phyloP scores from a whole-genome alignment of 2,888 invertebrate species.

The Ophioninae sp. region DNA sequence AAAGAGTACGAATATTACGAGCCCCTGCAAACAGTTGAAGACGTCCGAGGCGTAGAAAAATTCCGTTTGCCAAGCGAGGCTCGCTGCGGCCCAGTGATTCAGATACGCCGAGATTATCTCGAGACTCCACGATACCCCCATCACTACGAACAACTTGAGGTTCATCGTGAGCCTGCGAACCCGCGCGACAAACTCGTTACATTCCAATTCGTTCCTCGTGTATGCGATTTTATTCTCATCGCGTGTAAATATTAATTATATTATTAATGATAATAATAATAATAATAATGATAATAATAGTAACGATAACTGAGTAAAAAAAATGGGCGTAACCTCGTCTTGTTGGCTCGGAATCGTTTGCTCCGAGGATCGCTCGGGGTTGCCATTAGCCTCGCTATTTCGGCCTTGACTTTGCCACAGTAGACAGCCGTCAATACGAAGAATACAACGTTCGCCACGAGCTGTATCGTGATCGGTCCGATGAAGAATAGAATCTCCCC shows the following conservation, averaged over 20 bases:
- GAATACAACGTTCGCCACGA: slow-evolving; percentile 85
- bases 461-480: slow-evolving; percentile 85
- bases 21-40: slow-evolving; percentile 87
- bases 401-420: slow-evolving; percentile 88
- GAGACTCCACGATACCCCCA: slow-evolving; percentile 89
- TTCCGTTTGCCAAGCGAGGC: slow-evolving; percentile 67
- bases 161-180: slow-evolving; percentile 85
- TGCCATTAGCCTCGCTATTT: slow-evolving; percentile 87
- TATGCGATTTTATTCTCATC: not conserved
- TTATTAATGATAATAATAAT: not conserved
- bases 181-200: slow-evolving; percentile 63
- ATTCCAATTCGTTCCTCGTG: not conserved
- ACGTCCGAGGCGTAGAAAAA: slow-evolving; percentile 83
- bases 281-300: not conserved
- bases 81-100: slow-evolving; percentile 77
- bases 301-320: not conserved
- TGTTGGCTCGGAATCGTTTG: slow-evolving; percentile 85
- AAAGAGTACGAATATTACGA: slow-evolving; percentile 88
- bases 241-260: not conserved
- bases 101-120: slow-evolving; percentile 85
- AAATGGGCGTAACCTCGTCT: slow-evolving; percentile 83
- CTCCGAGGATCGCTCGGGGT: slow-evolving; percentile 84
- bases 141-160: slow-evolving; percentile 89
- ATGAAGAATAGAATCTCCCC: slow-evolving; percentile 84
- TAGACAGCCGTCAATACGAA: slow-evolving; percentile 87